These are phyloP conservation scores for Paratilapia polleni DNA, from an alignment of 2,113 vertebrate genomes.

Conservation along the genomic window DNA sequence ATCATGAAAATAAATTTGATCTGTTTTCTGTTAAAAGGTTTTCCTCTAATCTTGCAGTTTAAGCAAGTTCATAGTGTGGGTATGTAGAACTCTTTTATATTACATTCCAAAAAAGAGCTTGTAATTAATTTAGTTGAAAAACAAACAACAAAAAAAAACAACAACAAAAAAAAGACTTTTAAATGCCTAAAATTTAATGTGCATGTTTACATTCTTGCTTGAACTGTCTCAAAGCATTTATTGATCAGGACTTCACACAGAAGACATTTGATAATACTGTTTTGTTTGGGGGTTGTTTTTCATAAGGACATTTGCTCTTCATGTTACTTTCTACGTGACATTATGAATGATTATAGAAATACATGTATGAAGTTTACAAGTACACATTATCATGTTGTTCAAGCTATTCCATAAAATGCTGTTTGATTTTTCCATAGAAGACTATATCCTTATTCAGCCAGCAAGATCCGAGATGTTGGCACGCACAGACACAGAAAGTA, in stretches of 20 bases:
- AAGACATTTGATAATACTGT: neutral
- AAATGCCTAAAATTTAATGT: neutral
- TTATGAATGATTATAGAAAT: neutral
- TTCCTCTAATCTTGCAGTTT: neutral
- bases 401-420: neutral
- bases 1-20: neutral
- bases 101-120: neutral
- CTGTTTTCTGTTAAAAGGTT: neutral
- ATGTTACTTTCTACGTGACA: neutral
- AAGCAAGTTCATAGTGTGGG: neutral
- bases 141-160: no score
- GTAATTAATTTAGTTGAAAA: neutral
- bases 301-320: neutral
- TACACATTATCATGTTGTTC: neutral
- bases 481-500: neutral
- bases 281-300: no score
- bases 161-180: neutral
- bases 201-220: neutral
- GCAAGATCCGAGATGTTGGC: neutral
- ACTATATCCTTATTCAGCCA: neutral
- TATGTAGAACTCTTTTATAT: neutral
- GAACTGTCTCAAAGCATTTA: neutral
- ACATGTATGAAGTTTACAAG: neutral
- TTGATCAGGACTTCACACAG: neutral
- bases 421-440: slow-evolving; percentile 2